Evolutionary conservation across 2,888 invertebrate genomes (phyloP), one percentile per base, ranked within the genome.

Genomic region (Meloe dianella): DNA sequence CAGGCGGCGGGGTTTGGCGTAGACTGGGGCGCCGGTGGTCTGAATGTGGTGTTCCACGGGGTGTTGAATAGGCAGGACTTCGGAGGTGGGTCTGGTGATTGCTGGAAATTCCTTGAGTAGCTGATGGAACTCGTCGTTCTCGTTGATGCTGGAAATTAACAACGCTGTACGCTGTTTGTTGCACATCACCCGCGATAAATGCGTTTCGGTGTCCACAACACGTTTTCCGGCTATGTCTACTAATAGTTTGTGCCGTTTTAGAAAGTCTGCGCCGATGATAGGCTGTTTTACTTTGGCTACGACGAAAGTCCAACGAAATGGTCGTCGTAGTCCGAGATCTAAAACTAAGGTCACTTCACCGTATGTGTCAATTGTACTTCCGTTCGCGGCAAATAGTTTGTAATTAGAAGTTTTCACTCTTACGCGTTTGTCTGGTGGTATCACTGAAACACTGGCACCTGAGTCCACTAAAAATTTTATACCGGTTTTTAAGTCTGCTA

Each of bases 11-110:
- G 80, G 70, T 60, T 69, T 70, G 9, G 72, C 59, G 32, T 63
- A 66, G 7, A 78, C 76, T 7, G 81, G 81, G 20, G 77, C 75
- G 20, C 81, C 80, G 1, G 70, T 38, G 12, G 73, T 75, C 8
- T 78, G 77, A 35, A 68, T 59, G 47, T 79, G 78, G 69, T 73
- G 73, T 41, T 77, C 78, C 3, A 68, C 64, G n/a, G 27, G n/a
- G 61, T 32, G 12, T 22, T 12, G 20, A 3, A 7, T 17, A 1
- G 35, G 10, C 17, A n/a, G 54, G 3, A 7, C 17, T 14, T 14
- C 32, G 1, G 54, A 29, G 12, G 17, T 12, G 4, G 58, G 29
- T 14, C 57, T 41, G 12, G 65, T 65, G 17, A 70, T 63, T 17
- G 60, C 60, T 14, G 38, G 38, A 10, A 38, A 38, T 38, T 38